These are phyloP conservation scores for Hoplodrina ambigua DNA, from an alignment of 2,888 invertebrate genomes.

Conservation along the genomic window DNA sequence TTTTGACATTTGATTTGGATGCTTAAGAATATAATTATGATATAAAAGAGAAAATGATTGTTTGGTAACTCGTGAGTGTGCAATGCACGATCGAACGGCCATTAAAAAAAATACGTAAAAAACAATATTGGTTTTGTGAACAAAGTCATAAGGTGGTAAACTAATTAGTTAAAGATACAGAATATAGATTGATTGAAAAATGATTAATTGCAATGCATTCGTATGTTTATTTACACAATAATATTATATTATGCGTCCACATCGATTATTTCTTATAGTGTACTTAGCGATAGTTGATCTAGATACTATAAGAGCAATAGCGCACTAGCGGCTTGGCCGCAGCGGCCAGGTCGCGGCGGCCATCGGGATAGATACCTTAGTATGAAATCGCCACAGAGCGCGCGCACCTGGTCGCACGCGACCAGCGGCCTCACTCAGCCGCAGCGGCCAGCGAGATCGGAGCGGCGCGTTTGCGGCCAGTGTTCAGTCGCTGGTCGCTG, in stretches of 20 bases:
- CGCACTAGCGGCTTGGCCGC: too few relatives aligned
- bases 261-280: slow-evolving; percentile 39
- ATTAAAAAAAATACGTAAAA: slow-evolving; percentile 39
- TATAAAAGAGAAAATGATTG: slow-evolving; percentile 60
- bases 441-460: too few relatives aligned
- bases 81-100: slow-evolving; percentile 45
- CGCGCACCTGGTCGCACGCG: too few relatives aligned
- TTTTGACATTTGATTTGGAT: slow-evolving; percentile 63
- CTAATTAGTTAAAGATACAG: slow-evolving; percentile 52
- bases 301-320: too few relatives aligned
- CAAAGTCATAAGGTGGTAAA: slow-evolving; percentile 32
- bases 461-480: too few relatives aligned
- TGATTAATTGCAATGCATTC: slow-evolving; percentile 66
- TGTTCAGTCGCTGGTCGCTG: too few relatives aligned
- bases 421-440: too few relatives aligned
- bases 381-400: too few relatives aligned
- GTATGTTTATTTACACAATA: slow-evolving; percentile 61
- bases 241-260: slow-evolving; percentile 61
- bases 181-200: slow-evolving; percentile 66
- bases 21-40: slow-evolving; percentile 49
- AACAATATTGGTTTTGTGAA: slow-evolving; percentile 40
- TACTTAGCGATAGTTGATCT: slow-evolving; percentile 41
- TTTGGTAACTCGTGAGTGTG: slow-evolving; percentile 51
- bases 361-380: too few relatives aligned
- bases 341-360: too few relatives aligned